phyloP scores from a whole-genome alignment of 2,888 invertebrate species.

The Eurytoma adleriae region DNA sequence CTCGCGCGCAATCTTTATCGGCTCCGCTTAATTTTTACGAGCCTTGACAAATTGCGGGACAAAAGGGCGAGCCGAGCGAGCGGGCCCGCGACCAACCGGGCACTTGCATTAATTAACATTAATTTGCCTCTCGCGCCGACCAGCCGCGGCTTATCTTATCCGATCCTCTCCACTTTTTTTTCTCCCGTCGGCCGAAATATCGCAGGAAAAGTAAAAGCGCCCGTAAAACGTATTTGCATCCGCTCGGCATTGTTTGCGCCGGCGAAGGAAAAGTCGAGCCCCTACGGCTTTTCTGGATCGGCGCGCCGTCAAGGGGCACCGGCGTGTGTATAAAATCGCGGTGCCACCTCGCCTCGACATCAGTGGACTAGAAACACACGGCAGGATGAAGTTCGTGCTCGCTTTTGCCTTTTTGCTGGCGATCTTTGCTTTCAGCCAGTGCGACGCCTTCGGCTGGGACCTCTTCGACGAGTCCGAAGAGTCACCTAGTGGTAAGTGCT shows the following conservation, averaged over 20 bases:
- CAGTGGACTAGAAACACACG: too few relatives aligned
- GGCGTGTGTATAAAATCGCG: too few relatives aligned
- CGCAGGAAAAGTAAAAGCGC: not conserved
- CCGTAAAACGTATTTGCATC: not conserved
- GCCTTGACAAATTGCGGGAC: not conserved
- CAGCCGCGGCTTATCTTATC: slow-evolving; percentile 28
- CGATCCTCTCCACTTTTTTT: not conserved
- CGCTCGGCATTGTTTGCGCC: not conserved
- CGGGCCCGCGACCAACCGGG: not conserved
- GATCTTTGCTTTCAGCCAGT: not conserved
- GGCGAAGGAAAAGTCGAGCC: not conserved
- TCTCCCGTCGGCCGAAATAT: not conserved
- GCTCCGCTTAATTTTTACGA: slow-evolving; percentile 23
- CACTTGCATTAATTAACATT: slow-evolving; percentile 47
- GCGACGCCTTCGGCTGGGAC: slow-evolving; percentile 2
- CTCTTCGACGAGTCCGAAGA: not conserved
- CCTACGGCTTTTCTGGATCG: not conserved
- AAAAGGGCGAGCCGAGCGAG: not conserved
- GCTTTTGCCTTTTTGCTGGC: not conserved
- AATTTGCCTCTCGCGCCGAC: slow-evolving; percentile 9
- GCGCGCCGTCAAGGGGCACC: not conserved
- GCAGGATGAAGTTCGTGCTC: slow-evolving; percentile 5
- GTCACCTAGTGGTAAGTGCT: too few relatives aligned
- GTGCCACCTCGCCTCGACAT: too few relatives aligned
- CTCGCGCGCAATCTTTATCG: slow-evolving; percentile 16